phyloP scores from a whole-genome alignment of 1,140 invertebrate genomes.

The Cylas formicarius region DNA sequence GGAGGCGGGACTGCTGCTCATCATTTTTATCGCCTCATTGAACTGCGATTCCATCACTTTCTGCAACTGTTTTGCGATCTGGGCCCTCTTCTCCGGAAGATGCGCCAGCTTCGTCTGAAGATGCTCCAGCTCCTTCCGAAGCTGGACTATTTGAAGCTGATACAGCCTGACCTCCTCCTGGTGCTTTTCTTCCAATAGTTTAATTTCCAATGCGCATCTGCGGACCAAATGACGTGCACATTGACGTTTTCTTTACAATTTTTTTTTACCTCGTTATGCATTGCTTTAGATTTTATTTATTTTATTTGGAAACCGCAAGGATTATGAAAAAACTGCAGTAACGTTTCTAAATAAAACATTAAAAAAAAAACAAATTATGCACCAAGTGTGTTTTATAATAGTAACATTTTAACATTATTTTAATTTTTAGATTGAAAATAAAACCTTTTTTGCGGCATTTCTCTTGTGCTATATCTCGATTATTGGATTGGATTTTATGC shows the following conservation, averaged over 20 bases:
- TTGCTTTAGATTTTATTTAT: background rate
- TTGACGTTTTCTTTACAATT: background rate
- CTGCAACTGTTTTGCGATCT: slow-evolving; percentile 66
- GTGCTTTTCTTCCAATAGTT: slow-evolving; percentile 69
- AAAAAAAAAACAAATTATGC: too few relatives aligned
- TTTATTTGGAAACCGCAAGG: background rate
- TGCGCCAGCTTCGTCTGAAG: slow-evolving; percentile 53
- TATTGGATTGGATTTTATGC: too few relatives aligned
- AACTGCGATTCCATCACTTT: slow-evolving; percentile 72
- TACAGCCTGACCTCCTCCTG: slow-evolving; percentile 64
- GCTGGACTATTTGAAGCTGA: slow-evolving; percentile 59
- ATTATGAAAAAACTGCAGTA: too few relatives aligned
- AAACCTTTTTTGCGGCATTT: too few relatives aligned
- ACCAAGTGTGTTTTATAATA: too few relatives aligned
- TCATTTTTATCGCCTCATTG: slow-evolving; percentile 65
- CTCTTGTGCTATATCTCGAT: too few relatives aligned
- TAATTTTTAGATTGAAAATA: too few relatives aligned
- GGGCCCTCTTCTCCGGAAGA: slow-evolving; percentile 49
- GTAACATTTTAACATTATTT: too few relatives aligned
- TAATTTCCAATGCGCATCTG: slow-evolving; percentile 64
- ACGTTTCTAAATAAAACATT: too few relatives aligned
- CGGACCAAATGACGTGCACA: too few relatives aligned
- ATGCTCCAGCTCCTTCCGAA: slow-evolving; percentile 54
- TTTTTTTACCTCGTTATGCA: too few relatives aligned
- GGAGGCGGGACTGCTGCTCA: slow-evolving; percentile 42